Evolutionary conservation across 1,140 invertebrate genomes (phyloP), one percentile per base, ranked within the genome.

Genomic region (Apolygus lucorum): DNA sequence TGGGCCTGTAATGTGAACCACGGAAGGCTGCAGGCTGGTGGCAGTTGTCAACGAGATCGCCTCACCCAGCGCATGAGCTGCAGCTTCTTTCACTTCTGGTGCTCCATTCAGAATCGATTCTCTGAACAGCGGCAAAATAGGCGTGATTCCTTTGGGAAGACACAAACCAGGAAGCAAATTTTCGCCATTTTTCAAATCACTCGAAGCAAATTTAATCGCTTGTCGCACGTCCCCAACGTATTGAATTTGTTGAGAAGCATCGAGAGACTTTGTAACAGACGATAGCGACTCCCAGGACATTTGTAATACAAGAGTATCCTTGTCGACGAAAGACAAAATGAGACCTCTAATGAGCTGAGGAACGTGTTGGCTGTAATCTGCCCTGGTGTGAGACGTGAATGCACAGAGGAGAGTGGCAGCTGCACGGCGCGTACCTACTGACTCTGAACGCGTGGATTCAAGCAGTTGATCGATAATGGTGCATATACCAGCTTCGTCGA

Each of bases 1-100:
- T 0, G 97, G 96, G 8, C 97, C 97, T 25, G 96, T 98, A 72
- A 99, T 96, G 76, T 96, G 91, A 29, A 99, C 90, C 1, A 99
- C 95, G 63, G 94, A 96, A 1, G 94, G 90, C 78, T 97, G 95
- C 22, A 99, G 80, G 2, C 95, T 93, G 62, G 87, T 81, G 0
- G 91, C 84, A 72, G 87, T 91, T 0, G 95, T 95, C 34, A 96
- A 79, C 73, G 85, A 86, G 73, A 99, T 96, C 0, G 98, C 86
- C 82, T 98, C 94, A 8, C 93, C 92, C 66, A 98, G 82, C 72
- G 95, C 95, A 76, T 93, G 86, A n/a, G 95, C 92, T 0, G 95
- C 95, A 72, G 89, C 87, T 81, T 99, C 96, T 79, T 99, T 99
- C 73, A 94, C 86, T 72, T 99, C 96, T 0, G 95, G 91, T 68